Evolutionary conservation across 2,888 invertebrate genomes (phyloP).

Genomic region (Diaprepes abbreviatus): DNA sequence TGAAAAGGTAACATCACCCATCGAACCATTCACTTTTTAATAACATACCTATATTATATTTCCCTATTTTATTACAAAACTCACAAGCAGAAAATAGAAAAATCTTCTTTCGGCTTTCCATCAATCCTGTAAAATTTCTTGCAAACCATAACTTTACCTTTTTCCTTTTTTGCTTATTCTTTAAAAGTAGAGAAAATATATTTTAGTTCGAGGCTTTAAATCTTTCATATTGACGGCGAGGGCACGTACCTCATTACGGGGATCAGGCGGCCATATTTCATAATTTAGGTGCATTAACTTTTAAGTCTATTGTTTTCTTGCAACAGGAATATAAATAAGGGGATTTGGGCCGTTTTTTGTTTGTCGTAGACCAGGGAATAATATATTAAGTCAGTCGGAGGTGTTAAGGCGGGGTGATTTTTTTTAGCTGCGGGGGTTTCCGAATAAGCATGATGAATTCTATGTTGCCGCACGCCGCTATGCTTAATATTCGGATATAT

Average conservation of each 20-base stretch:
- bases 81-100: too few species aligned
- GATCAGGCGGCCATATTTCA: constrained; percentile 37
- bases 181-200: constrained; percentile 17
- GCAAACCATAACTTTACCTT: too few species aligned
- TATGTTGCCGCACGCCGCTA: too few species aligned
- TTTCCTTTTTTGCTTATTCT: neutral
- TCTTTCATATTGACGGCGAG: constrained; percentile 30
- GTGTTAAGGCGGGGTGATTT: neutral
- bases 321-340: constrained; percentile 42
- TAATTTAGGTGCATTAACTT: constrained; percentile 45
- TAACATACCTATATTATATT: too few species aligned
- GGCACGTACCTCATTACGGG: constrained; percentile 43
- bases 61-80: too few species aligned
- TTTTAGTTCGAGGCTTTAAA: constrained; percentile 29
- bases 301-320: constrained; percentile 43
- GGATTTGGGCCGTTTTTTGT: constrained; percentile 17
- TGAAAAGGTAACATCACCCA: too few species aligned
- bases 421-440: too few species aligned
- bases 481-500: too few species aligned
- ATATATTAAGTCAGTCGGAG: neutral
- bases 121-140: too few species aligned
- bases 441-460: too few species aligned
- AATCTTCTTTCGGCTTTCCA: too few species aligned
- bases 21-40: too few species aligned
- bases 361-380: constrained; percentile 1